Percentiles rank a stretch among this genome's conserved stretches.
phyloP scores from a whole-genome alignment of 30 jellyfish, hydroid and myxozoan genomes.

The Mastigias papua region DNA sequence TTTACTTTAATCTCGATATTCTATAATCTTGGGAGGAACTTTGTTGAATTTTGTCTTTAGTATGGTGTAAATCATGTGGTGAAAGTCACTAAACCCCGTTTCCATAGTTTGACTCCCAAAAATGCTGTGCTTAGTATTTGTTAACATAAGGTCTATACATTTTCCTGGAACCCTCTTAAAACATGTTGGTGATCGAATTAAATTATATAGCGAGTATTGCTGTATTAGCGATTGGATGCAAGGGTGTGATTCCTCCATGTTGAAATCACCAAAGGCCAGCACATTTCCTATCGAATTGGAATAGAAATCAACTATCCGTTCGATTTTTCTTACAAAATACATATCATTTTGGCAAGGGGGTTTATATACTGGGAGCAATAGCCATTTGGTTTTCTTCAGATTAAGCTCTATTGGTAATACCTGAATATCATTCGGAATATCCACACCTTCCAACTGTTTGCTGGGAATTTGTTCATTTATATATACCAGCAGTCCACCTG shows the following conservation, averaged over 20 bases:
- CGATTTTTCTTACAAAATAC: neutral
- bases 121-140: neutral
- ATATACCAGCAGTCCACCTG: slow-evolving; percentile 14
- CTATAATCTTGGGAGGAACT: slow-evolving; percentile 9
- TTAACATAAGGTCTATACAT: slow-evolving; percentile 17
- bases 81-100: slow-evolving; percentile 13
- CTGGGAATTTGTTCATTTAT: slow-evolving; percentile 1
- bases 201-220: neutral
- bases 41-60: neutral
- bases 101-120: neutral
- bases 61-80: slow-evolving; percentile 8
- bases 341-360: slow-evolving; percentile 21
- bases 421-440: slow-evolving; percentile 11
- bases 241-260: slow-evolving; percentile 25
- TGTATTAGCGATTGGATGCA: neutral
- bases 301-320: neutral
- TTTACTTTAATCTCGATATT: neutral
- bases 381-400: slow-evolving; percentile 14
- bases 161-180: slow-evolving; percentile 6
- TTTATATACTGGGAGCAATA: slow-evolving; percentile 21
- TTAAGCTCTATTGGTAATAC: slow-evolving; percentile 24
- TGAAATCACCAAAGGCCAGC: slow-evolving; percentile 34
- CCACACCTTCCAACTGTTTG: neutral
- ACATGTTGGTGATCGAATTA: slow-evolving; percentile 12
- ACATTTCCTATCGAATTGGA: neutral